Evolutionary conservation across 1,140 invertebrate species (phyloP).

Genomic region (Caligus rogercresseyi): DNA sequence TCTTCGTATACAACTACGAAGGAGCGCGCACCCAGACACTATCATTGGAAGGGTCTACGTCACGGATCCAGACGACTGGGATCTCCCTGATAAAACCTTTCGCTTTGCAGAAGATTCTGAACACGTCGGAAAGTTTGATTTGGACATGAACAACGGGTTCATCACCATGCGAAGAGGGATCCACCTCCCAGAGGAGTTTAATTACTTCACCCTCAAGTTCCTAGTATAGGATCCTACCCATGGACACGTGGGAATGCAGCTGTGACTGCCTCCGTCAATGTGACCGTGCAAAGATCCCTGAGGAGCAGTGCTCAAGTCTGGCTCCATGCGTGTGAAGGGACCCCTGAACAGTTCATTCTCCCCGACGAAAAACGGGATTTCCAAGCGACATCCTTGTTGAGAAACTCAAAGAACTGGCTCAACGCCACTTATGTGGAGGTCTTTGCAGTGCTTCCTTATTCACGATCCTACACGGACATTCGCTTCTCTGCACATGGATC

Average conservation of each 20-base stretch:
- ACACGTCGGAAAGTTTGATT: slow-evolving; percentile 40
- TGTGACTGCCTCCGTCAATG: slow-evolving; percentile 56
- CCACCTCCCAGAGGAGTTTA: slow-evolving; percentile 23
- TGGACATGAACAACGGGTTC: slow-evolving; percentile 53
- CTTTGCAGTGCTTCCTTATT: slow-evolving; percentile 29
- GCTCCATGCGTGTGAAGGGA: no score
- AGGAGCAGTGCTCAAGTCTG: no score
- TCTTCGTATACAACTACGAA: slow-evolving; percentile 76
- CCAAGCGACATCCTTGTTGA: slow-evolving; percentile 27
- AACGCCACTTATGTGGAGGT: slow-evolving; percentile 43
- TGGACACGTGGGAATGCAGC: slow-evolving; percentile 32
- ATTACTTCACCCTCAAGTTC: not conserved
- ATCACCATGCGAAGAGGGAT: slow-evolving; percentile 57
- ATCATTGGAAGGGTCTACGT: slow-evolving; percentile 76
- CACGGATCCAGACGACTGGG: slow-evolving; percentile 80
- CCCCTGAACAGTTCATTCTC: slow-evolving; percentile 62
- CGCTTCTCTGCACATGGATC: slow-evolving; percentile 78
- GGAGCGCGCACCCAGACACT: slow-evolving; percentile 50
- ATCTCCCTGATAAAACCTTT: slow-evolving; percentile 69
- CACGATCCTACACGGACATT: slow-evolving; percentile 51
- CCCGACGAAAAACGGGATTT: slow-evolving; percentile 26
- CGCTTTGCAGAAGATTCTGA: slow-evolving; percentile 36
- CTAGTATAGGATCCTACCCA: slow-evolving; percentile 7
- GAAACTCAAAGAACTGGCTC: slow-evolving; percentile 42
- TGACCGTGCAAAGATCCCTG: slow-evolving; percentile 64